Evolutionary conservation across 2,113 vertebrate species (phyloP).

Genomic region (Gnathonemus echidnorhynchus): DNA sequence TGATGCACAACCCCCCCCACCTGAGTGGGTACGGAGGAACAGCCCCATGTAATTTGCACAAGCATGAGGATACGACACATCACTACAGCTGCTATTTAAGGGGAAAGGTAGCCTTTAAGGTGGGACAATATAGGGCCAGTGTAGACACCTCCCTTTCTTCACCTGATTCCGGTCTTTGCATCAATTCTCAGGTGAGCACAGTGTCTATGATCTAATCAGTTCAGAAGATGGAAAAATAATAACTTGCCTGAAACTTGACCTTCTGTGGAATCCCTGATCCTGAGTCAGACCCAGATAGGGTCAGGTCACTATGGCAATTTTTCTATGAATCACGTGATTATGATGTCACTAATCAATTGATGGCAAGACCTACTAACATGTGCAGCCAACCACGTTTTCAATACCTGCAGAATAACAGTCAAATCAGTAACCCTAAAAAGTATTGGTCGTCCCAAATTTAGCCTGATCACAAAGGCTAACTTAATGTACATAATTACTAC

Average conservation of each 20-base stretch:
- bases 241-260: neutral
- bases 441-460: neutral
- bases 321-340: neutral
- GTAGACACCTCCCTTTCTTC: neutral
- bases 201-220: neutral
- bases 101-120: neutral
- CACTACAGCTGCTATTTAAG: neutral
- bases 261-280: neutral
- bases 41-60: neutral
- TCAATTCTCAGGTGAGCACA: neutral
- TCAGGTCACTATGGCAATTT: neutral
- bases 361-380: neutral
- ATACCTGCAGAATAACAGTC: neutral
- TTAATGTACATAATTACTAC: neutral
- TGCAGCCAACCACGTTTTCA: neutral
- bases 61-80: neutral
- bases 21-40: neutral
- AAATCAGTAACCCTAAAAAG: neutral
- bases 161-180: neutral
- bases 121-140: neutral
- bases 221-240: neutral
- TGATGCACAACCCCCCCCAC: neutral
- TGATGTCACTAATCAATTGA: neutral
- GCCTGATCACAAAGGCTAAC: neutral
- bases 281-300: neutral